phyloP scores from a whole-genome alignment of 1,140 invertebrate genomes.

The Cylas formicarius region DNA sequence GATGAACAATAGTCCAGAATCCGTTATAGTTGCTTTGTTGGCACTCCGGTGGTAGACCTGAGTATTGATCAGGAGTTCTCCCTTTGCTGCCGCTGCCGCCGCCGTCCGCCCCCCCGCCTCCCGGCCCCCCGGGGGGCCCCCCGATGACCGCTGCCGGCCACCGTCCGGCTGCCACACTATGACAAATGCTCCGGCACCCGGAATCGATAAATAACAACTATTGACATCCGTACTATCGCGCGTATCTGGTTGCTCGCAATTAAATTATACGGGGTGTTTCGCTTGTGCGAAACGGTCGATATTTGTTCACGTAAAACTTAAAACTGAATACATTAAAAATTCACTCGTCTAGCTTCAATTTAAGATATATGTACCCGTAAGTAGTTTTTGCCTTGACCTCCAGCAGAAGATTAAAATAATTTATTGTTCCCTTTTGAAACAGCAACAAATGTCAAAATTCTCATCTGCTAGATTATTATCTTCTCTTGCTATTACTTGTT shows the following conservation, averaged over 20 bases:
- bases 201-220: constrained; percentile 40
- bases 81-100: constrained; percentile 24
- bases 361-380: no score
- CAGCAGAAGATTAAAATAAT: no score
- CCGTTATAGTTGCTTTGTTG: constrained; percentile 45
- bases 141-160: constrained; percentile 31
- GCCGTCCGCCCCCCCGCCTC: constrained; percentile 18
- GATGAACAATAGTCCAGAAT: constrained; percentile 44
- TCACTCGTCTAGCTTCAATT: no score
- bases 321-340: no score
- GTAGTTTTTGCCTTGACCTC: no score
- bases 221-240: constrained; percentile 33
- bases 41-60: constrained; percentile 44
- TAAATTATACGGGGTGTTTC: constrained; percentile 10
- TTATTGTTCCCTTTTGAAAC: no score
- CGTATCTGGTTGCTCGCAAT: constrained; percentile 24
- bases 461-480: no score
- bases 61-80: constrained; percentile 42
- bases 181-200: constrained; percentile 40
- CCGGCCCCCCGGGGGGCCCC: constrained; percentile 23
- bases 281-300: no score
- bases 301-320: no score
- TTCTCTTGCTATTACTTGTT: no score
- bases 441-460: no score
- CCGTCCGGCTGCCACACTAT: constrained; percentile 37